Evolutionary conservation across 2,113 vertebrate species (phyloP).

Genomic region (Percina caprodes): DNA sequence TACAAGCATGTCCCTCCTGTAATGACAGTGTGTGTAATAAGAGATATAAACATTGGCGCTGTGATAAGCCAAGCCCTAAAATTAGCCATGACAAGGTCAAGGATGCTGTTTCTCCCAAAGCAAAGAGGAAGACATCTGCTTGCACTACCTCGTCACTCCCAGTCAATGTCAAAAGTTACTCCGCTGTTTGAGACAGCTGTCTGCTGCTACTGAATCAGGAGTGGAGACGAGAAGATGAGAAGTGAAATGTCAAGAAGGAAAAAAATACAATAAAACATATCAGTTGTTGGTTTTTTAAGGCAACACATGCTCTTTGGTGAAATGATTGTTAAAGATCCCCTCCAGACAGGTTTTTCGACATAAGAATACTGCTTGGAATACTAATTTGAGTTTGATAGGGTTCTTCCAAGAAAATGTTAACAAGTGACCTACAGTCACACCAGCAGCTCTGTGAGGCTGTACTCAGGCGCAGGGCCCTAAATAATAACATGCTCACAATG

Average conservation of each 20-base stretch:
- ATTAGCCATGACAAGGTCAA: conserved; percentile 80
- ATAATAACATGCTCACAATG: background rate
- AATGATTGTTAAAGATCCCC: conserved; percentile 24
- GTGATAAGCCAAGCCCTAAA: conserved; percentile 78
- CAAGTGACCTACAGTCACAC: background rate
- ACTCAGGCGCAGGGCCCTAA: background rate
- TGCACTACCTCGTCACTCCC: conserved; percentile 74
- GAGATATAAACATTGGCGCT: conserved; percentile 80
- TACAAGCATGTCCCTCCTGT: conserved; percentile 69
- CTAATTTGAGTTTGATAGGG: background rate
- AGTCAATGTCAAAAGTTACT: conserved; percentile 78
- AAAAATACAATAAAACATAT: conserved; percentile 27
- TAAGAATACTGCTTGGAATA: conserved; percentile 3
- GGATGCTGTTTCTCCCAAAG: conserved; percentile 76
- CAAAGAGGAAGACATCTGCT: conserved; percentile 78
- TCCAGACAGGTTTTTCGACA: conserved; percentile 11
- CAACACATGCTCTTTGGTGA: conserved; percentile 21
- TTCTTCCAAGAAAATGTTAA: background rate
- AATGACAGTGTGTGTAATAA: conserved; percentile 79
- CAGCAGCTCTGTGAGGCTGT: background rate
- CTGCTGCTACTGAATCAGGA: conserved; percentile 59
- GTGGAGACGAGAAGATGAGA: conserved; percentile 15
- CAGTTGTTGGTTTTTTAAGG: conserved; percentile 19
- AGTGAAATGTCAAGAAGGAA: conserved; percentile 43
- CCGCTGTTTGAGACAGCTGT: conserved; percentile 72